Percentiles rank a stretch among this genome's conserved stretches.
Evolutionary conservation across 2,797 vertebrate genomes (phyloP).

Genomic region (Atherinosoma microstoma): DNA sequence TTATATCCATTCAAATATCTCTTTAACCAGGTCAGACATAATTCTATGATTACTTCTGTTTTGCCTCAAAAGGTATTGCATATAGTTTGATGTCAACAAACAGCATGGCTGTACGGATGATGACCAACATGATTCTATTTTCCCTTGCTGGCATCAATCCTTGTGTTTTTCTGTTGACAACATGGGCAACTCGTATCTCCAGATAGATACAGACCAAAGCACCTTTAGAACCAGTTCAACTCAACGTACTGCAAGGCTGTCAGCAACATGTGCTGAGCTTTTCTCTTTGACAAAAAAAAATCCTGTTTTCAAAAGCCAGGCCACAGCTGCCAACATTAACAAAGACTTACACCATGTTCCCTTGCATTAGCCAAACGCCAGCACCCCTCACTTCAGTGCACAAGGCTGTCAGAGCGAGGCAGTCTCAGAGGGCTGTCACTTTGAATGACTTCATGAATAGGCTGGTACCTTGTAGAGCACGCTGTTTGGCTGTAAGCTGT

Average conservation of each 20-base stretch:
- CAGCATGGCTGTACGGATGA: slow-evolving; percentile 13
- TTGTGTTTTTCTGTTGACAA: slow-evolving; percentile 35
- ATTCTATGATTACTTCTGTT: no score
- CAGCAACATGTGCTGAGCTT: slow-evolving; percentile 36
- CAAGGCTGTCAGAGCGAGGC: slow-evolving; percentile 47
- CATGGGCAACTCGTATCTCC: slow-evolving; percentile 41
- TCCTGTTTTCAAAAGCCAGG: slow-evolving; percentile 43
- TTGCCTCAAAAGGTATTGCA: neutral
- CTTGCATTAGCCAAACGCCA: slow-evolving; percentile 49
- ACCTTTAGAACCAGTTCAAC: slow-evolving; percentile 20
- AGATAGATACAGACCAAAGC: slow-evolving; percentile 27
- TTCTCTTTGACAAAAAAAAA: slow-evolving; percentile 36
- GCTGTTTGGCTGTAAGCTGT: slow-evolving; percentile 76
- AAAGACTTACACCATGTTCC: slow-evolving; percentile 58
- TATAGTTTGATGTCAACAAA: slow-evolving; percentile 48
- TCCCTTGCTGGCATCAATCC: slow-evolving; percentile 36
- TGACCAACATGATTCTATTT: slow-evolving; percentile 34
- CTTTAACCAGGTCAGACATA: no score
- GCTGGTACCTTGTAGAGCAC: slow-evolving; percentile 62
- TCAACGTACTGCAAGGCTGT: slow-evolving; percentile 25
- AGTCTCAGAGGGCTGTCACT: slow-evolving; percentile 73
- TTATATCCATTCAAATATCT: no score
- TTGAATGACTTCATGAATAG: slow-evolving; percentile 79
- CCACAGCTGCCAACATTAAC: slow-evolving; percentile 71
- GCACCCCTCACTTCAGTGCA: slow-evolving; percentile 38